Evolutionary conservation across 1,140 invertebrate genomes (phyloP).

Genomic region (Pomacea maculata): DNA sequence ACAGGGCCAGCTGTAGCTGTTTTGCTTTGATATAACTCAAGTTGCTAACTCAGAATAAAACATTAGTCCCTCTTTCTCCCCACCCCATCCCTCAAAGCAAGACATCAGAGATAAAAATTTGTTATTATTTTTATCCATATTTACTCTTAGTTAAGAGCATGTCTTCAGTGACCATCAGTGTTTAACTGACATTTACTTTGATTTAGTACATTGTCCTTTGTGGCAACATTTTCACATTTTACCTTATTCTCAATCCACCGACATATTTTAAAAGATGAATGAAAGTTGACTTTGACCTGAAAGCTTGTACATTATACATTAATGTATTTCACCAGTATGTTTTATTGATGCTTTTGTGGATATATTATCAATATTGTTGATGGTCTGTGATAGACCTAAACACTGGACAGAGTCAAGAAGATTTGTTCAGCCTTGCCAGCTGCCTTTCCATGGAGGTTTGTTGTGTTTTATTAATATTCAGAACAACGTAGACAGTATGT

Average conservation of each 20-base stretch:
- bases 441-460: background rate
- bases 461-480: background rate
- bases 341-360: background rate
- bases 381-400: background rate
- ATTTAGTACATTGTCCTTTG: background rate
- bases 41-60: too few relatives aligned
- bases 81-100: background rate
- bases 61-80: background rate
- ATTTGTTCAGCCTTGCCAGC: background rate
- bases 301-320: background rate
- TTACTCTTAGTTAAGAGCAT: too few relatives aligned
- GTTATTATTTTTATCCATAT: background rate
- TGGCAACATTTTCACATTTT: background rate
- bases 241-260: background rate
- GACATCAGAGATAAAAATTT: too few relatives aligned
- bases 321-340: background rate
- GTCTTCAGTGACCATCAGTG: too few relatives aligned
- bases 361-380: background rate
- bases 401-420: background rate
- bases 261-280: background rate
- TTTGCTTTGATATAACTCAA: too few relatives aligned
- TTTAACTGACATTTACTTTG: background rate
- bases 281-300: background rate
- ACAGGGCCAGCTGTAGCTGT: too few relatives aligned
- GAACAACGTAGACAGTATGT: background rate